These are phyloP conservation scores for Hemicrepidius hirtus DNA, from an alignment of 2,888 invertebrate genomes.

Conservation along the genomic window DNA sequence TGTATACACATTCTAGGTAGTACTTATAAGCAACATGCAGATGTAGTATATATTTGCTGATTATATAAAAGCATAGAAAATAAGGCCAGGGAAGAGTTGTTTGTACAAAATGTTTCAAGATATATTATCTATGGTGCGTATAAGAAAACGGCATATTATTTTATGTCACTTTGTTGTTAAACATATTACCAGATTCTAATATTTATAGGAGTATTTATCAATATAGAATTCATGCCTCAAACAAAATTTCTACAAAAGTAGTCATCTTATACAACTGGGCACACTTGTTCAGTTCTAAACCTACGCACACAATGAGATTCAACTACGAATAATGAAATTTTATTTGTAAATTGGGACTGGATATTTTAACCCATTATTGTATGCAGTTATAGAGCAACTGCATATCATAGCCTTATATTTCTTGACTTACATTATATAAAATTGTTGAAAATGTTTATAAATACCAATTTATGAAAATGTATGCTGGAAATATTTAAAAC, in stretches of 20 bases:
- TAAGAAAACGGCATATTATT: neutral
- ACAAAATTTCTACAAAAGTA: too few species aligned
- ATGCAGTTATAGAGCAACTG: neutral
- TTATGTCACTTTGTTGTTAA: neutral
- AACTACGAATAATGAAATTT: neutral
- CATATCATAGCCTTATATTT: neutral
- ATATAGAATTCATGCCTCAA: too few species aligned
- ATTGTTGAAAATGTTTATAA: neutral
- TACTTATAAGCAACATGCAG: neutral
- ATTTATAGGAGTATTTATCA: neutral
- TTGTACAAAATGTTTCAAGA: neutral
- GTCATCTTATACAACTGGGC: neutral
- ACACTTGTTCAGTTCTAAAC: conserved; percentile 1
- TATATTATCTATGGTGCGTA: neutral
- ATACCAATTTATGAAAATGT: neutral
- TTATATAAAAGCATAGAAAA: conserved; percentile 3
- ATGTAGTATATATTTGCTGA: neutral
- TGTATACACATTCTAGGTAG: neutral
- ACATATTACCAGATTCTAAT: neutral
- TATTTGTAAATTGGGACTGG: neutral
- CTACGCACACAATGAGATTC: conserved; percentile 3
- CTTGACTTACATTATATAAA: neutral
- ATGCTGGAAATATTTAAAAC: neutral
- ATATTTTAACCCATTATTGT: neutral
- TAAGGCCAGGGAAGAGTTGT: conserved; percentile 5